Percentiles rank a stretch among this genome's conserved stretches.
These are phyloP conservation scores for Aporophyla lueneburgensis DNA, from an alignment of 2,888 invertebrate genomes.

Conservation along the genomic window DNA sequence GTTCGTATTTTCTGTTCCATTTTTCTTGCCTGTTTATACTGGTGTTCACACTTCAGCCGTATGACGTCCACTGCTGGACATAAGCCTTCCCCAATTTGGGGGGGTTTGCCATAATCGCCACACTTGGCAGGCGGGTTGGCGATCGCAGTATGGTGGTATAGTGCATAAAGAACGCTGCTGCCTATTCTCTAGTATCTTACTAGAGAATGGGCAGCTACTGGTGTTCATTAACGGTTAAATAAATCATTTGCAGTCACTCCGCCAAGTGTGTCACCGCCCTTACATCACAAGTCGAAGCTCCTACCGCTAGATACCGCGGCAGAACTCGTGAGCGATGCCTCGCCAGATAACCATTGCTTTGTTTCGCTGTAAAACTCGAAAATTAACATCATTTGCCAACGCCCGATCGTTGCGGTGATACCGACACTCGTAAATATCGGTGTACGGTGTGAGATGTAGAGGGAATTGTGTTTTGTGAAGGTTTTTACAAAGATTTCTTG, in stretches of 20 bases:
- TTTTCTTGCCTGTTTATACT: neutral
- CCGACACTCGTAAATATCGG: slow-evolving; percentile 72
- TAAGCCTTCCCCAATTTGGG: too few relatives aligned
- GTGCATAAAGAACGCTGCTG: too few relatives aligned
- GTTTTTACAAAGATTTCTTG: neutral
- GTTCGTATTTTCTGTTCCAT: neutral
- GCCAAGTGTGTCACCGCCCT: slow-evolving; percentile 43
- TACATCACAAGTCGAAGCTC: slow-evolving; percentile 73
- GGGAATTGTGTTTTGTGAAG: slow-evolving; percentile 27
- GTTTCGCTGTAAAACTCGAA: slow-evolving; percentile 90
- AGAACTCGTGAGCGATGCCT: slow-evolving; percentile 87
- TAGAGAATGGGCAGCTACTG: too few relatives aligned
- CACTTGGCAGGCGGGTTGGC: too few relatives aligned
- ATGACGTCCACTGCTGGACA: too few relatives aligned
- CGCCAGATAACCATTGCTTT: slow-evolving; percentile 87
- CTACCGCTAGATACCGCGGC: slow-evolving; percentile 77
- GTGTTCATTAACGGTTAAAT: neutral
- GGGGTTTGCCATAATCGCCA: too few relatives aligned
- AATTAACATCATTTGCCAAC: slow-evolving; percentile 91
- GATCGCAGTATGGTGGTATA: too few relatives aligned
- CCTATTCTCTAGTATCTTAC: too few relatives aligned
- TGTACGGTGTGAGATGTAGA: slow-evolving; percentile 52
- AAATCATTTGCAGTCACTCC: neutral
- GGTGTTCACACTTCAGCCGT: too few relatives aligned
- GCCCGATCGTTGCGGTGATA: slow-evolving; percentile 85